These are phyloP conservation scores for Hippocampus barbouri DNA, from an alignment of 2,113 vertebrate species.

Conservation along the genomic window DNA sequence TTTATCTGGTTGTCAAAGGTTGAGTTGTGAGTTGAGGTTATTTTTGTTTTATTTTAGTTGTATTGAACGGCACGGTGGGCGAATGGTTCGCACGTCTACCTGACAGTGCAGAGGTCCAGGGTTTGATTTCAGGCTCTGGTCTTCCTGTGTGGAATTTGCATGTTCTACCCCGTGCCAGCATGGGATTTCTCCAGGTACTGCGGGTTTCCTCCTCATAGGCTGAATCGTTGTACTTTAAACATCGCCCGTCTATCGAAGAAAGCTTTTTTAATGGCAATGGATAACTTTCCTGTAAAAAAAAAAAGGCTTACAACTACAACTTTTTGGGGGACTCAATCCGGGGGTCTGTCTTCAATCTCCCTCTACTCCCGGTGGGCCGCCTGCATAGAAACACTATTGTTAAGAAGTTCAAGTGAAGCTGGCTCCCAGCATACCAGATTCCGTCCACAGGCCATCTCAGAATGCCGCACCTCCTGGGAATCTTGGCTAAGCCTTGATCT, in stretches of 20 bases:
- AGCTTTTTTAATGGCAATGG: background rate
- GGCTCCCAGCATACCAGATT: slow-evolving; percentile 50
- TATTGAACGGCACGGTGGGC: too few relatives aligned
- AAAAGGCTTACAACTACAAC: background rate
- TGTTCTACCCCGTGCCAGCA: too few relatives aligned
- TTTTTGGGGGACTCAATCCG: background rate
- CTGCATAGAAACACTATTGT: slow-evolving; percentile 53
- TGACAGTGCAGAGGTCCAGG: too few relatives aligned
- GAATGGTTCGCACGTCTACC: too few relatives aligned
- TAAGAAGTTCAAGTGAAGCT: slow-evolving; percentile 43
- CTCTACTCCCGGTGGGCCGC: background rate
- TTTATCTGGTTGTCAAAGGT: too few relatives aligned
- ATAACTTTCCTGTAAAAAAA: background rate
- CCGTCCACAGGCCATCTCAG: slow-evolving; percentile 55
- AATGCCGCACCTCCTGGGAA: slow-evolving; percentile 64
- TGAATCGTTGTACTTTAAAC: too few relatives aligned
- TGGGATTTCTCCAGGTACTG: too few relatives aligned
- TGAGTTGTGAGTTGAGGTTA: too few relatives aligned
- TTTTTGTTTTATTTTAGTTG: background rate
- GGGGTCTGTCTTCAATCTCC: background rate
- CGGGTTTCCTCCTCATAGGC: too few relatives aligned
- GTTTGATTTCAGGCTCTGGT: too few relatives aligned
- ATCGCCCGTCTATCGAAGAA: background rate
- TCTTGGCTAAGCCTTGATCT: slow-evolving; percentile 62
- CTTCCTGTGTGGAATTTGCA: too few relatives aligned